Base-by-base conservation (phyloP, 2,113 vertebrate genomes). In the Epinephelus cyanopodus region DNA sequence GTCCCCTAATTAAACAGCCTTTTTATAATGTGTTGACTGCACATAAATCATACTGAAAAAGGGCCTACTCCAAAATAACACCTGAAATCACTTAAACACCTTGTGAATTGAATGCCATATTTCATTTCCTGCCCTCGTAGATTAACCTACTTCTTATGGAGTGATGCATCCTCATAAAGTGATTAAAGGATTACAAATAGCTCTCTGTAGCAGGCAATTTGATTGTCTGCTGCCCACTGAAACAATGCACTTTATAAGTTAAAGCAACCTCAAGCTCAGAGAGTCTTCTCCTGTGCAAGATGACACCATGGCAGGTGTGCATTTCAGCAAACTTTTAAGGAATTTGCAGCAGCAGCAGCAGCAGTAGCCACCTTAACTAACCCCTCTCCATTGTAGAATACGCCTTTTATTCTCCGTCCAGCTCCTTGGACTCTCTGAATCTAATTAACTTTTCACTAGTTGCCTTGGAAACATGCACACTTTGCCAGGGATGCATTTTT, bases 101-200 rank as follows among this genome's bases (percentile, higher is more conserved):
- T 48, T 23, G 10, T 21, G 23, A 2, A 52, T 15, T 48, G 9
- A 12, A 58, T 2, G 6, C 29, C n/a, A 13, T 17, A 25, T 52
- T 63, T 21, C 39, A 53, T 61, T 53, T 29, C 2, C 13, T 45
- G 69, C 29, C 18, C 42, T 29, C 33, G 71, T 62, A 86, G 84
- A 75, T 87, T 75, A 87, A 50, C 81, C 83, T 73, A 70, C 74
- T 88, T 83, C 69, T 82, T 76, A 45, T 53, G 45, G 42, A 77
- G 18, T 54, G 61, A 65, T 71, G 48, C n/a, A 25, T 74, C 45
- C 58, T 68, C 42, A 64, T 87, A 42, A 79, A 64, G 75, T 56
- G 80, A 93, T 90, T 87, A 92, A 85, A 81, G 65, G 82, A 87
- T 89, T 84, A 88, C 3, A 47, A 37, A 25, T 18, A 23, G 37